Evolutionary conservation across 2,888 invertebrate genomes (phyloP), one percentile per base, ranked within the genome.

Genomic region (Yponomeuta cagnagella): DNA sequence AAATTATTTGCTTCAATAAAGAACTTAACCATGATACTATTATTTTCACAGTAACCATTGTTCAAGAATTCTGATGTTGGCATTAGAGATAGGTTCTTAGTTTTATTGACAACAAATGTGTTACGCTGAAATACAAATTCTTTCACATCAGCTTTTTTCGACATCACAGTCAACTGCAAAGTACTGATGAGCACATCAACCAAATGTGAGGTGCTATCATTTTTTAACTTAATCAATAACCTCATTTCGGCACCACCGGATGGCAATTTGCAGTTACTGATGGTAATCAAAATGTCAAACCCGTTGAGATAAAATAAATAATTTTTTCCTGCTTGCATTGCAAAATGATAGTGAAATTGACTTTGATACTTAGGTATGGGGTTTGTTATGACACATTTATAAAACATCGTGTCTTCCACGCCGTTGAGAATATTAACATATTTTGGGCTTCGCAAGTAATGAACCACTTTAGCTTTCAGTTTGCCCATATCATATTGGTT

Each of bases 341-440:
- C 15, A 58, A 12, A 58, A 2, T 15, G 0, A 15, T 2, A 3
- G 2, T 58, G 52, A 15, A 58, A 15, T 58, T 15, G 52, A 58
- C 52, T 58, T 15, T 58, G 52, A 58, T 58, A 12, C 52, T 65
- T 65, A 65, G 31, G 65, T 10, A 5, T 2, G n/a, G 65, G 33
- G n/a, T 65, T 65, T 31, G 65, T 6, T 65, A 65, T 30, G 5
- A 65, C 30, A 30, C 65, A 65, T 30, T 65, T 65, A 33, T 65
- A 30, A 30, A 6, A n/a, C 10, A 33, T 31, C 1, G 12, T 30
- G 12, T 65, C 12, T 65, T 65, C 10, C 10, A 33, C 10, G 6
- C 33, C 33, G 4, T 65, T 2, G 12, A 33, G 10, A 65, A 65
- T 33, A 31, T 65, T 8, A 48, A 68, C 2, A 48, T 23, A 2